Percentiles rank a stretch among this genome's conserved stretches.
These are phyloP conservation scores for Engystomops pustulosus DNA, from an alignment of 2,113 vertebrate species.

Conservation along the genomic window DNA sequence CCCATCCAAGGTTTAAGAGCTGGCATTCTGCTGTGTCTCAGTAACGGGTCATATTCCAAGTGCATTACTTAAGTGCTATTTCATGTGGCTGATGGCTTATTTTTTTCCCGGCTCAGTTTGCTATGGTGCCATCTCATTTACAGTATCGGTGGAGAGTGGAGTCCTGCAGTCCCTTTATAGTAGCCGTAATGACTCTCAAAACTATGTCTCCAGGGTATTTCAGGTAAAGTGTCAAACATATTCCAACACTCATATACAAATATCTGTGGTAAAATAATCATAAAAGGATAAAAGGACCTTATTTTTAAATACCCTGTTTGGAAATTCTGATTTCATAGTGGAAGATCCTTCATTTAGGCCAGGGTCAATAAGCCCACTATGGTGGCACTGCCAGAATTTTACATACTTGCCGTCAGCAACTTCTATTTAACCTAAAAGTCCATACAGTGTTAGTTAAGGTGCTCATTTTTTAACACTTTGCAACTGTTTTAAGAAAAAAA, in stretches of 20 bases:
- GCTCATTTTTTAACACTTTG: too few relatives aligned
- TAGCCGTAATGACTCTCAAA: conserved; percentile 52
- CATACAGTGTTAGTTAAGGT: too few relatives aligned
- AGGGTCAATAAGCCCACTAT: background rate
- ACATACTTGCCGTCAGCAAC: too few relatives aligned
- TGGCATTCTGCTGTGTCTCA: conserved; percentile 49
- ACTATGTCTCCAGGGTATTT: conserved; percentile 47
- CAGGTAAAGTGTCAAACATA: conserved; percentile 46
- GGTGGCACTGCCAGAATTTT: background rate
- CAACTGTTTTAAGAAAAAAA: too few relatives aligned
- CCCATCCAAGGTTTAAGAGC: conserved; percentile 44
- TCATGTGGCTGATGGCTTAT: conserved; percentile 53
- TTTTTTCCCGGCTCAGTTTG: conserved; percentile 57
- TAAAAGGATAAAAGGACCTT: background rate
- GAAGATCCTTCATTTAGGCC: too few relatives aligned
- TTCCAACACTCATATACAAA: background rate
- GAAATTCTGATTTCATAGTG: too few relatives aligned
- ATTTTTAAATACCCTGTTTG: background rate
- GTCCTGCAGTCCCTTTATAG: conserved; percentile 51
- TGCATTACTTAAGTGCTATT: conserved; percentile 59
- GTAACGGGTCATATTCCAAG: conserved; percentile 56
- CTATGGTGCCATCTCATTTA: conserved; percentile 56
- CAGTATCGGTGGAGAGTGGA: conserved; percentile 50
- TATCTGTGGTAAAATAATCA: background rate
- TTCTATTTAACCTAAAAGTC: too few relatives aligned